A percentile compares a stretch with the other conserved stretches of the same genome.
These are phyloP conservation scores for Sclerodermus sp. DNA, from an alignment of 2,888 invertebrate species.

Conservation along the genomic window DNA sequence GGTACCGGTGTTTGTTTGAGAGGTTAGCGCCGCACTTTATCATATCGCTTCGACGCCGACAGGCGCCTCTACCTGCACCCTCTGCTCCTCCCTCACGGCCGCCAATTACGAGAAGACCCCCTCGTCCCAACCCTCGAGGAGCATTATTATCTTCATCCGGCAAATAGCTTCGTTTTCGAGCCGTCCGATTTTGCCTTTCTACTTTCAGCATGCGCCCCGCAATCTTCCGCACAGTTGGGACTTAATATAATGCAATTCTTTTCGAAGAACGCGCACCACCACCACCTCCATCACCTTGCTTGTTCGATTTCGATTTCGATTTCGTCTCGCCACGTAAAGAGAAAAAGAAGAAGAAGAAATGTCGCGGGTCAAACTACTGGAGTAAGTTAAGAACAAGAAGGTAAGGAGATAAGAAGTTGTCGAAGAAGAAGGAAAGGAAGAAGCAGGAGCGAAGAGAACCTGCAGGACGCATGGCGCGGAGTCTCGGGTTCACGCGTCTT, in stretches of 20 bases:
- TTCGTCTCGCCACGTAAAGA: too few species aligned
- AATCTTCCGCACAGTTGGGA: too few species aligned
- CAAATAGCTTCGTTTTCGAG: slow-evolving; percentile 13
- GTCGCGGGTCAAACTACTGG: too few species aligned
- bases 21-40: slow-evolving; percentile 42
- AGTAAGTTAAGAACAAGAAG: neutral
- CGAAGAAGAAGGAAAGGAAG: slow-evolving; percentile 7
- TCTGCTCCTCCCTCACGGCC: slow-evolving; percentile 4
- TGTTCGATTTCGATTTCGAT: too few species aligned
- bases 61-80: slow-evolving; percentile 28
- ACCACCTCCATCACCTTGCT: too few species aligned
- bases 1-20: slow-evolving; percentile 30
- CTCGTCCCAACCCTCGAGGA: neutral
- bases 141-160: slow-evolving; percentile 16
- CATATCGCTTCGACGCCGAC: slow-evolving; percentile 35
- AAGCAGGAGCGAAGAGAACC: neutral
- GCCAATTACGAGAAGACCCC: slow-evolving; percentile 3
- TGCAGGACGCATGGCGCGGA: neutral
- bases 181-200: slow-evolving; percentile 1
- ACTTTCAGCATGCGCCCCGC: too few species aligned
- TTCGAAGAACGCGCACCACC: too few species aligned
- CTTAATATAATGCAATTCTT: too few species aligned
- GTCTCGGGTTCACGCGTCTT: neutral
- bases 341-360: neutral
- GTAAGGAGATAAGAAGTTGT: neutral